These are phyloP conservation scores for Pseudoatta argentina DNA, from an alignment of 1,140 invertebrate genomes.

Conservation along the genomic window DNA sequence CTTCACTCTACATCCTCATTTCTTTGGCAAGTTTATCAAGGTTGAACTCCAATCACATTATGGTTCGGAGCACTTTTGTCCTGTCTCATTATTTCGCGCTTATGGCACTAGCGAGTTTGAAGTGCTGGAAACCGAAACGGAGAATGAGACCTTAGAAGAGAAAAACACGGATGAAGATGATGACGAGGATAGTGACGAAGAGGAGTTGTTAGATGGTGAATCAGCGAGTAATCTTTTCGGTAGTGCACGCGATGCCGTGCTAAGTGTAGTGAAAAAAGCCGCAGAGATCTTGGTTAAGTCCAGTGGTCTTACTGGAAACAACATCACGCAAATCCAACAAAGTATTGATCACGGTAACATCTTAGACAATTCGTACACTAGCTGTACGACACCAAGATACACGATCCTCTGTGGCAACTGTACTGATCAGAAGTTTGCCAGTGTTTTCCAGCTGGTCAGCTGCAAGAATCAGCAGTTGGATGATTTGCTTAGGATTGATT, in stretches of 20 bases:
- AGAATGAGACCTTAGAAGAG: conserved; percentile 83
- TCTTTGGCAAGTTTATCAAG: conserved; percentile 98
- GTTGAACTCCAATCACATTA: conserved; percentile 97
- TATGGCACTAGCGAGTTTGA: conserved; percentile 97
- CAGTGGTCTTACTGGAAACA: conserved; percentile 86
- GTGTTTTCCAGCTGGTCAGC: conserved; percentile 90
- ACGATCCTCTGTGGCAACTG: conserved; percentile 91
- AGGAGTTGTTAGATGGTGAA: conserved; percentile 82
- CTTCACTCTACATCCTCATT: conserved; percentile 92
- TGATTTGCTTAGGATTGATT: conserved; percentile 86
- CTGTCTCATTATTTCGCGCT: conserved; percentile 95
- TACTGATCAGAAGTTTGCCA: conserved; percentile 88
- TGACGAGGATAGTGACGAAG: conserved; percentile 88
- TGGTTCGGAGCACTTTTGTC: conserved; percentile 98
- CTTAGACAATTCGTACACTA: conserved; percentile 75
- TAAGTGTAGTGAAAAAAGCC: conserved; percentile 95
- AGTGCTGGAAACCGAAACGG: conserved; percentile 93
- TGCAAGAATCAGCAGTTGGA: conserved; percentile 88
- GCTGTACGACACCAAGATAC: conserved; percentile 89
- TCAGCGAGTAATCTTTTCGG: conserved; percentile 91
- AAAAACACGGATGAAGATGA: conserved; percentile 88
- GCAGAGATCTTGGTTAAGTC: conserved; percentile 92
- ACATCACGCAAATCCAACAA: conserved; percentile 86
- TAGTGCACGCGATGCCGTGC: conserved; percentile 93
- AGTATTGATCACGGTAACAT: conserved; percentile 71